Evolutionary conservation across 2,888 invertebrate species (phyloP).

Genomic region (Rhyacophila evoluta): DNA sequence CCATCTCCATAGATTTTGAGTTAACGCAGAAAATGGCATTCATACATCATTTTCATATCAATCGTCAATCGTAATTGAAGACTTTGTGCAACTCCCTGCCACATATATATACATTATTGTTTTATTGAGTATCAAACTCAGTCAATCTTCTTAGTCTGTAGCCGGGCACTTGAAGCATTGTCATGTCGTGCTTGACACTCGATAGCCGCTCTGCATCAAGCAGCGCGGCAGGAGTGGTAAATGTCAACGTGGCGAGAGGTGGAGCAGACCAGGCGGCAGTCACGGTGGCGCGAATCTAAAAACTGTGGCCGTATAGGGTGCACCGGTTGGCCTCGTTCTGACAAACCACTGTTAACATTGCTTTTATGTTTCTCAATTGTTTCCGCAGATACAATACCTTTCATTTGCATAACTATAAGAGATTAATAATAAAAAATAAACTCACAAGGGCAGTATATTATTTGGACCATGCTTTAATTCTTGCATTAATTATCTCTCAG

Average conservation of each 20-base stretch:
- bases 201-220: conserved; percentile 25
- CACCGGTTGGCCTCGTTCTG: conserved; percentile 47
- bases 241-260: conserved; percentile 34
- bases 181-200: neutral
- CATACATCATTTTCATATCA: no score
- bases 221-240: conserved; percentile 40
- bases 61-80: no score
- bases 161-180: neutral
- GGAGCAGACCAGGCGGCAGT: neutral
- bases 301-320: conserved; percentile 41
- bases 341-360: neutral
- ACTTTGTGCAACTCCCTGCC: no score
- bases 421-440: no score
- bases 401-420: no score
- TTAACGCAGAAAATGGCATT: no score
- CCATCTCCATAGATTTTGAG: no score
- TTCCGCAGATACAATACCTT: no score
- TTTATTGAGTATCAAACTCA: neutral
- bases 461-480: no score
- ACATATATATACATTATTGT: no score
- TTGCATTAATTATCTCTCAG: no score
- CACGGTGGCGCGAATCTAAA: conserved; percentile 31
- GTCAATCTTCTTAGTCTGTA: neutral
- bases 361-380: neutral
- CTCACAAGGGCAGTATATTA: no score